Base-by-base conservation (phyloP, 1,140 invertebrate genomes). In the Pissodes strobi region DNA sequence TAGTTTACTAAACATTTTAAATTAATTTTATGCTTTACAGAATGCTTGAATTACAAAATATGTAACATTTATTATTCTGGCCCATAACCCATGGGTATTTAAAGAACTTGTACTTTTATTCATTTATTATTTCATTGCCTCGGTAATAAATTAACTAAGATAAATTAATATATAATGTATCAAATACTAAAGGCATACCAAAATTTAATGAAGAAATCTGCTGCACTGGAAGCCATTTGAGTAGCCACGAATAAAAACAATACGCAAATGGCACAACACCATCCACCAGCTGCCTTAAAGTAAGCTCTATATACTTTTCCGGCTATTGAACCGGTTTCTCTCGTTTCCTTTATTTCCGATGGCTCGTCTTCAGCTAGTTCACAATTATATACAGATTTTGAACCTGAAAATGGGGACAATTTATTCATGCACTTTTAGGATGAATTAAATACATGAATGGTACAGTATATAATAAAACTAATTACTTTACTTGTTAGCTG, bases 181-280 rank as follows among this genome's bases (percentile, higher is more conserved):
- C 6, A 23, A 27, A 12, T 13, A 37, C n/a, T 41, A 53, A 23
- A 37, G 9, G n/a, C 78, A 81, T 68, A 87, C 88, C 88, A 90
- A 70, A 82, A 87, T 2, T 85, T 83, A 0, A 89, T 75, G 75
- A 87, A 87, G 72, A 87, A 88, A 69, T 90, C 88, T 6, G 83
- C 82, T n/a, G 83, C 83, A 64, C 88, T 90, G 23, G 82, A 85
- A 18, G 84, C 71, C 13, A 85, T 72, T 76, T 91, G 89, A 10
- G 87, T 82, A 0, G 84, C 64, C 3, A 84, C 52, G 41, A 84
- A 85, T 1, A 88, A 71, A 2, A 82, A 9, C 1, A 81, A 22
- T 71, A 88, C 80, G 13, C 82, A 56, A 2, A 84, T 76, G 1
- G 82, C 70, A 13, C 82, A 64, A 23, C 79, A 78, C 21, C 82